phyloP scores from a whole-genome alignment of 2,797 vertebrate genomes.

The Pteronotus mesoamericanus region DNA sequence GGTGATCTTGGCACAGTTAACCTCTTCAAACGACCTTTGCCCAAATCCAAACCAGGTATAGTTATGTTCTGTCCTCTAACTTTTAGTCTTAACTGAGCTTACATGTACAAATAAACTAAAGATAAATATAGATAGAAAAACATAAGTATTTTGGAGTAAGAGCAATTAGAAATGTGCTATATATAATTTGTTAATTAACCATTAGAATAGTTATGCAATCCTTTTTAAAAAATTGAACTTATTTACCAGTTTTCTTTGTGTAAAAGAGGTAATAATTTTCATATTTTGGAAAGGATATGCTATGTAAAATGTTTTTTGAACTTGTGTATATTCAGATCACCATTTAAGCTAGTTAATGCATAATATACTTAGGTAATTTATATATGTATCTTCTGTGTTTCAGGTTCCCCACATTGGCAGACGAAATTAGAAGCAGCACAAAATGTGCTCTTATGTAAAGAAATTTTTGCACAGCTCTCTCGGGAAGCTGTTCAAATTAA shows the following conservation, averaged over 20 bases:
- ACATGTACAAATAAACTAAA: background rate
- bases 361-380: background rate
- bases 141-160: background rate
- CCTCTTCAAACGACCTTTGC: slow-evolving; percentile 90
- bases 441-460: slow-evolving; percentile 97
- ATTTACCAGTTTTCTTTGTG: background rate
- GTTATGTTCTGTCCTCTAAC: background rate
- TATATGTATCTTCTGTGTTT: slow-evolving; percentile 31
- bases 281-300: background rate
- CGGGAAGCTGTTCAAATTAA: slow-evolving; percentile 98
- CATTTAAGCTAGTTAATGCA: background rate
- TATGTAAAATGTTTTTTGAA: background rate
- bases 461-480: slow-evolving; percentile 98
- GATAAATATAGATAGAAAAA: background rate
- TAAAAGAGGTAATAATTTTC: background rate
- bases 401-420: slow-evolving; percentile 95
- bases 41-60: slow-evolving; percentile 91
- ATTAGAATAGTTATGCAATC: background rate
- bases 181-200: background rate
- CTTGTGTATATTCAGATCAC: background rate
- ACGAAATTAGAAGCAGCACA: slow-evolving; percentile 95
- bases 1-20: slow-evolving; percentile 96
- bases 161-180: background rate
- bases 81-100: background rate
- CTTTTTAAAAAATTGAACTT: background rate